A percentile compares a stretch with the other conserved stretches of the same genome.
Evolutionary conservation across 2,888 invertebrate genomes (phyloP).

Genomic region (Hofmannophila pseudospretella): DNA sequence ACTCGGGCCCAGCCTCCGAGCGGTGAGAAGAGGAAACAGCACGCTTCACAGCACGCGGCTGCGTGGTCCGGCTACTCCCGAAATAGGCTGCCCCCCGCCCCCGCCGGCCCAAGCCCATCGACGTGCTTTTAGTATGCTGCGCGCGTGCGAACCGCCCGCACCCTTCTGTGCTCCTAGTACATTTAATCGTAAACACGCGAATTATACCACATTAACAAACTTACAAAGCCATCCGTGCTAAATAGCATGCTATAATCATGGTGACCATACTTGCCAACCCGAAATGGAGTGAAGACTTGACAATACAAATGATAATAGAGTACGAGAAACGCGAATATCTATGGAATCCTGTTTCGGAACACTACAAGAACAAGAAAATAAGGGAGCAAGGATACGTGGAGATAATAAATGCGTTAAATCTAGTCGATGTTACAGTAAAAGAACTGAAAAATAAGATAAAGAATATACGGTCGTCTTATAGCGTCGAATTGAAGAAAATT

Average conservation of each 20-base stretch:
- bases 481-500: constrained; percentile 75
- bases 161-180: constrained; percentile 68
- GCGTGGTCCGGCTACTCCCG: constrained; percentile 75
- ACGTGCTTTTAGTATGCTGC: constrained; percentile 79
- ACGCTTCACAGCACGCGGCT: constrained; percentile 76
- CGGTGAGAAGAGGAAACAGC: constrained; percentile 72
- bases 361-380: constrained; percentile 73
- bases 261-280: constrained; percentile 72
- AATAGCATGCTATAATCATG: constrained; percentile 62
- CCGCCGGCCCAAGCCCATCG: constrained; percentile 59
- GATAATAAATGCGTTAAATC: constrained; percentile 66
- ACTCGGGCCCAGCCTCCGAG: constrained; percentile 71
- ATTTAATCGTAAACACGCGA: constrained; percentile 47
- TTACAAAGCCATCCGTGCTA: constrained; percentile 23
- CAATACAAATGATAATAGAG: constrained; percentile 72
- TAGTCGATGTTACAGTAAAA: constrained; percentile 69
- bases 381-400: constrained; percentile 71
- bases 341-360: constrained; percentile 72
- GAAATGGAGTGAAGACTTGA: constrained; percentile 74
- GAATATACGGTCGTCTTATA: constrained; percentile 73
- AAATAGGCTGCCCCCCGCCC: constrained; percentile 71
- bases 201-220: constrained; percentile 32
- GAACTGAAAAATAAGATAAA: constrained; percentile 76
- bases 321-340: constrained; percentile 72
- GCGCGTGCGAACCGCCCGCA: constrained; percentile 78